phyloP scores from a whole-genome alignment of 2,888 invertebrate genomes.

The Graphium colonna region DNA sequence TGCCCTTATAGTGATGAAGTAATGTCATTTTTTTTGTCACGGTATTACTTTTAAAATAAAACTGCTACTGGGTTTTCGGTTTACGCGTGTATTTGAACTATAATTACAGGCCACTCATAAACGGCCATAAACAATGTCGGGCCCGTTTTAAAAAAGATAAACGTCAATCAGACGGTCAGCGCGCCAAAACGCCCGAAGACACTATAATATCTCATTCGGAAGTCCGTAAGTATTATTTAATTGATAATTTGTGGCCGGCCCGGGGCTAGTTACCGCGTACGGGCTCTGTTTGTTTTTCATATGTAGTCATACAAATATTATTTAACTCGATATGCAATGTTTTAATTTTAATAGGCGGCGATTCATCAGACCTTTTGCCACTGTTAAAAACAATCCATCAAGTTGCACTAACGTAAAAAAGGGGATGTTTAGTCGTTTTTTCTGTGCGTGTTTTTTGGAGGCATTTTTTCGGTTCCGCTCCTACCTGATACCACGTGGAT shows the following conservation, averaged over 20 bases:
- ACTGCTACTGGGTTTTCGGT: too few species aligned
- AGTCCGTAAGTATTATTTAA: constrained; percentile 76
- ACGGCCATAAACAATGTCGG: constrained; percentile 38
- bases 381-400: constrained; percentile 65
- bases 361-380: constrained; percentile 58
- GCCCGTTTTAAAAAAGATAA: constrained; percentile 42
- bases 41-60: too few species aligned
- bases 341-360: constrained; percentile 45
- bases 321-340: constrained; percentile 27
- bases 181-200: constrained; percentile 70
- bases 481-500: constrained; percentile 73
- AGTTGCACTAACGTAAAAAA: constrained; percentile 58
- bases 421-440: constrained; percentile 65
- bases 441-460: constrained; percentile 58
- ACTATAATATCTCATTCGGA: constrained; percentile 72
- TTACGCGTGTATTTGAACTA: neutral
- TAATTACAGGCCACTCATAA: constrained; percentile 30
- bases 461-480: constrained; percentile 66
- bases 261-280: constrained; percentile 47
- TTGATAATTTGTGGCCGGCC: constrained; percentile 65
- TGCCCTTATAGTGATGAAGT: too few species aligned
- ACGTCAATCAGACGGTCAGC: constrained; percentile 64
- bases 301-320: constrained; percentile 30
- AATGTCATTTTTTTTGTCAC: neutral
- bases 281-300: constrained; percentile 29